Conservation (phyloP, 2,797 vertebrate genomes). For the Helostoma temminkii region DNA sequence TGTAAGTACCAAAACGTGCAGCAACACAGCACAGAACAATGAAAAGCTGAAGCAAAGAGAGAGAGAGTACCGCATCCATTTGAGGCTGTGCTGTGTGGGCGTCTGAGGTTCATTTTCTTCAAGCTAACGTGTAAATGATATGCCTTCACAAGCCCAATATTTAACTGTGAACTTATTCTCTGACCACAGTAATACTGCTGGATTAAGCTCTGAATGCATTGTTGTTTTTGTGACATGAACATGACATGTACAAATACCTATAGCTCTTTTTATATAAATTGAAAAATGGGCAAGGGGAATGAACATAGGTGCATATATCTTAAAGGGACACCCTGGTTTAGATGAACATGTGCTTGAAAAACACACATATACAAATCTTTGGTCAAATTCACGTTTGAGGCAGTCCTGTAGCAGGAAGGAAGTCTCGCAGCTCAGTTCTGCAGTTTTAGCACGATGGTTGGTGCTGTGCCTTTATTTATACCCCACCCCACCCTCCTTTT, state of each 20-base stretch:
- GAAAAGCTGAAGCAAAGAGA: slow-evolving; percentile 34
- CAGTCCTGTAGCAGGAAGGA: slow-evolving; percentile 64
- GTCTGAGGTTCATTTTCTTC: slow-evolving; percentile 64
- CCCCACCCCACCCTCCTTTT: background rate
- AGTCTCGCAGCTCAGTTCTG: slow-evolving; percentile 42
- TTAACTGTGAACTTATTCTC: slow-evolving; percentile 38
- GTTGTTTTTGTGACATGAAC: slow-evolving; percentile 5
- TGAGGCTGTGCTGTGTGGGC: slow-evolving; percentile 59
- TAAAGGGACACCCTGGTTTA: slow-evolving; percentile 8
- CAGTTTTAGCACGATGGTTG: slow-evolving; percentile 32
- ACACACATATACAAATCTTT: slow-evolving; percentile 9
- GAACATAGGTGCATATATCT: background rate
- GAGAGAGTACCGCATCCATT: slow-evolving; percentile 43
- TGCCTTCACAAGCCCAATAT: slow-evolving; percentile 49
- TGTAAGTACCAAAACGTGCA: slow-evolving; percentile 88
- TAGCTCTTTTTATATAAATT: slow-evolving; percentile 9
- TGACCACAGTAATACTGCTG: slow-evolving; percentile 9
- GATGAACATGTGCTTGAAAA: background rate
- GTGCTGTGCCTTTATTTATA: slow-evolving; percentile 62
- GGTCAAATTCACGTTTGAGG: slow-evolving; percentile 30
- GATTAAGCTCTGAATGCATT: slow-evolving; percentile 5
- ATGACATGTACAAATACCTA: background rate
- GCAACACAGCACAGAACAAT: slow-evolving; percentile 42
- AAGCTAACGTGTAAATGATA: slow-evolving; percentile 62
- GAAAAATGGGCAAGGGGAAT: background rate